phyloP scores from a whole-genome alignment of 2,888 invertebrate species.

The Teinopalpus imperialis region DNA sequence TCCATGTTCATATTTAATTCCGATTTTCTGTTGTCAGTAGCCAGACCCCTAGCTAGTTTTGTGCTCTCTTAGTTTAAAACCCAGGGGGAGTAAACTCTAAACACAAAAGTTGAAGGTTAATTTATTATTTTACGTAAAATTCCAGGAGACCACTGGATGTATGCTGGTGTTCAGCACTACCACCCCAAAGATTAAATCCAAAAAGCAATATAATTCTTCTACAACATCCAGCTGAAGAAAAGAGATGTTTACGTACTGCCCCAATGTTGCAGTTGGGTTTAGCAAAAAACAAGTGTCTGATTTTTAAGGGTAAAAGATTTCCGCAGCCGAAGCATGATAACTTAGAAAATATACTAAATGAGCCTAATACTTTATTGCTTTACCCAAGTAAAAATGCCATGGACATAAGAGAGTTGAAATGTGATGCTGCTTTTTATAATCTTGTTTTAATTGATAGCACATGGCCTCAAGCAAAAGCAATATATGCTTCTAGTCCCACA shows the following conservation, averaged over 20 bases:
- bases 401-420: conserved; percentile 81
- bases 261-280: conserved; percentile 93
- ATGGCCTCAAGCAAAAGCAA: conserved; percentile 97
- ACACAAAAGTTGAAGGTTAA: no score
- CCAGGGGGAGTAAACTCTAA: no score
- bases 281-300: conserved; percentile 87
- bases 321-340: conserved; percentile 85
- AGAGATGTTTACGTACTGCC: conserved; percentile 93
- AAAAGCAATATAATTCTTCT: conserved; percentile 89
- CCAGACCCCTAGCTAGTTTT: no score
- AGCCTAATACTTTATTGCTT: conserved; percentile 87
- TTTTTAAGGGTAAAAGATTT: conserved; percentile 92
- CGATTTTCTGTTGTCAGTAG: no score
- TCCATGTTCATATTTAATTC: no score
- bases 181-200: conserved; percentile 85
- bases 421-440: conserved; percentile 83
- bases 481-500: conserved; percentile 90
- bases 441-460: conserved; percentile 95
- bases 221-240: conserved; percentile 97
- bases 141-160: conserved; percentile 90
- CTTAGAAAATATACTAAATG: conserved; percentile 84
- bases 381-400: conserved; percentile 91
- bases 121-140: conserved; percentile 5
- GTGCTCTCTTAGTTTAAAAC: no score
- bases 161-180: conserved; percentile 95